Conservation (phyloP, 1,140 invertebrate genomes). For the Lepidotrigona ventralis region DNA sequence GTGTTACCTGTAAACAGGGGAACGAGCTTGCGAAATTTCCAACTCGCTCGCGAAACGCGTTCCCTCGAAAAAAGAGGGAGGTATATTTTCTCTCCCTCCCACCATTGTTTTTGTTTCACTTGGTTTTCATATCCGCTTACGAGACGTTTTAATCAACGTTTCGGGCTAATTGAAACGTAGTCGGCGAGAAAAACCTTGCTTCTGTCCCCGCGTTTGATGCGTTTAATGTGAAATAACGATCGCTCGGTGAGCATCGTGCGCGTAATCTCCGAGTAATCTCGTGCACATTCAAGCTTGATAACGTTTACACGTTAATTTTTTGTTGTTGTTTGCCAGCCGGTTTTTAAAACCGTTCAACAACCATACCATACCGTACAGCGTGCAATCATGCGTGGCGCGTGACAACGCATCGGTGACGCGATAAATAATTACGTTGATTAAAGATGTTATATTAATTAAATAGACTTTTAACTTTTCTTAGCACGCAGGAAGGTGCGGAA, state of each 20-base stretch:
- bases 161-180: neutral
- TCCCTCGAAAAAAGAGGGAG: neutral
- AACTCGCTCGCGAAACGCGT: neutral
- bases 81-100: neutral
- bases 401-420: neutral
- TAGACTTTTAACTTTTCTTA: neutral
- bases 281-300: neutral
- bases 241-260: neutral
- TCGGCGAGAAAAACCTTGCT: neutral
- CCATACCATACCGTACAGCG: too few relatives aligned
- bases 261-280: conserved; percentile 14
- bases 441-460: neutral
- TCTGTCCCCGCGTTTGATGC: neutral
- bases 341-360: neutral
- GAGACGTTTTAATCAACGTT: conserved; percentile 15
- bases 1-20: neutral
- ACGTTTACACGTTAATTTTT: neutral
- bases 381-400: neutral
- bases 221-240: conserved; percentile 18
- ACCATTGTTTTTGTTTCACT: neutral
- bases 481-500: too few relatives aligned
- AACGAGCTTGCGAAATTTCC: neutral
- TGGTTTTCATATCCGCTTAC: neutral
- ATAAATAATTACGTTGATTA: too few relatives aligned
- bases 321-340: neutral